phyloP scores from a whole-genome alignment of 1,140 invertebrate genomes.

The Paralvinella palmiformis region DNA sequence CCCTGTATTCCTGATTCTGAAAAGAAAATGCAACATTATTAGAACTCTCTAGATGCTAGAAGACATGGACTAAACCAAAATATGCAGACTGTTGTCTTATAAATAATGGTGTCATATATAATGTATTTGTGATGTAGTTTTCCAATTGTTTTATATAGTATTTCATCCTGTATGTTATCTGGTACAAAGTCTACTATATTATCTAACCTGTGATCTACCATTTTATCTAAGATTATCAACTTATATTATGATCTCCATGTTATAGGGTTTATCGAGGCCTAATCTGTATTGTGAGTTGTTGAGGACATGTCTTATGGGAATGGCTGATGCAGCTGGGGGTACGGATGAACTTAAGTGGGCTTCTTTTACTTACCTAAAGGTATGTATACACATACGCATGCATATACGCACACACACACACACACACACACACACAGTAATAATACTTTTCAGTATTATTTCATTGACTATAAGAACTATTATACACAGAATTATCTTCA shows the following conservation, averaged over 20 bases:
- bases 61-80: no score
- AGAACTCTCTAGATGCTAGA: no score
- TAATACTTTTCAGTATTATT: no score
- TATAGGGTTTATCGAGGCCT: constrained; percentile 36
- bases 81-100: no score
- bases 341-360: constrained; percentile 85
- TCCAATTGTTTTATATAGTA: not conserved
- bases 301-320: constrained; percentile 77
- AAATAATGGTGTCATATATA: not conserved
- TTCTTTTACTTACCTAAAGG: constrained; percentile 85
- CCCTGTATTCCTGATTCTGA: no score
- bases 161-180: not conserved
- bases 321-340: constrained; percentile 61
- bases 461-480: no score
- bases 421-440: no score
- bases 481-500: no score
- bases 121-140: not conserved
- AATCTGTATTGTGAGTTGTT: constrained; percentile 81
- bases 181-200: not conserved
- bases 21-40: no score
- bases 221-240: constrained; percentile 4
- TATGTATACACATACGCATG: constrained; percentile 49
- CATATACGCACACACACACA: no score
- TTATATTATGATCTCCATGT: constrained; percentile 15
- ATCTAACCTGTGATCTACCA: constrained; percentile 1